Conservation (phyloP, 2,113 vertebrate species). For the Pelodiscus sinensis region DNA sequence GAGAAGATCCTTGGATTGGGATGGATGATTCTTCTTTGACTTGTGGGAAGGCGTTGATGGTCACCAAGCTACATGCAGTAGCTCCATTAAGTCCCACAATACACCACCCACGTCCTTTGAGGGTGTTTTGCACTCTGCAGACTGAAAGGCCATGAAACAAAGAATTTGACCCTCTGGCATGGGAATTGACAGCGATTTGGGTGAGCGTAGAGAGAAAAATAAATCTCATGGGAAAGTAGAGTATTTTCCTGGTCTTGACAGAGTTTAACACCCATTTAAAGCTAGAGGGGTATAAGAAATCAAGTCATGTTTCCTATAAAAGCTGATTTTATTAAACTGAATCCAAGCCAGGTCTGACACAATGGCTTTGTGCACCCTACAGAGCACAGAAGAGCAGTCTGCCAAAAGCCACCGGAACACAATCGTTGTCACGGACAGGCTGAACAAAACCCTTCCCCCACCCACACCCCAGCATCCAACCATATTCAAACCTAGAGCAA, state of each 20-base stretch:
- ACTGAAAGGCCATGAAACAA: not conserved
- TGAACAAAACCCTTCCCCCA: not conserved
- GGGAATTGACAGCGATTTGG: not conserved
- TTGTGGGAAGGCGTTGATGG: not conserved
- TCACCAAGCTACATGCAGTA: no score
- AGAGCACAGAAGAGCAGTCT: not conserved
- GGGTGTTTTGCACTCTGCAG: not conserved
- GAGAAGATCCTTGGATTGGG: not conserved
- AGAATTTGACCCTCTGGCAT: not conserved
- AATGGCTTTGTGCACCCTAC: not conserved
- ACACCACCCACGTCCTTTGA: no score
- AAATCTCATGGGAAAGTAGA: not conserved
- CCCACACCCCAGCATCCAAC: not conserved
- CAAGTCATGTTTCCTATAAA: not conserved
- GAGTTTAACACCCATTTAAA: not conserved
- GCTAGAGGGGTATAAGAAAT: not conserved
- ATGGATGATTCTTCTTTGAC: not conserved
- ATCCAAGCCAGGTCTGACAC: not conserved
- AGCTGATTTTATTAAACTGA: not conserved
- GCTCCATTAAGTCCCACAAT: not conserved
- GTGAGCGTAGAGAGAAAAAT: not conserved
- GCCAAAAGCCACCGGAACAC: not conserved
- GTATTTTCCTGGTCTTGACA: not conserved
- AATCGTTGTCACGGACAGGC: not conserved
- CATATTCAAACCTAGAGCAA: not conserved